These are phyloP conservation scores for Drosophila lacicola DNA, from an alignment of 2,888 invertebrate genomes.

Conservation along the genomic window DNA sequence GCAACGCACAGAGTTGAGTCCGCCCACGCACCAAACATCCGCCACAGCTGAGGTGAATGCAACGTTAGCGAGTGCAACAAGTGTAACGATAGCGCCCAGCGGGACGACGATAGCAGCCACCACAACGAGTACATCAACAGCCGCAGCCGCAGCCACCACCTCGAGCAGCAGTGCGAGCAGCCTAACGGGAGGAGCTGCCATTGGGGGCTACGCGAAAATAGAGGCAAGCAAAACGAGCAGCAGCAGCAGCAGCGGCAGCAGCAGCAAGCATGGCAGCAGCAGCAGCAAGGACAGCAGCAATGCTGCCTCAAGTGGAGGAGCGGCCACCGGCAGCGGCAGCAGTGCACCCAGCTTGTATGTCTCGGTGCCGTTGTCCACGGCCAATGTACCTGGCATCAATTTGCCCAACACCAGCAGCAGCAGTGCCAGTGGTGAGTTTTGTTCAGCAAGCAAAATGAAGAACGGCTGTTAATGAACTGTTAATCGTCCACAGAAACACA, in stretches of 20 bases:
- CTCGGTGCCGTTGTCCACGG: constrained; percentile 87
- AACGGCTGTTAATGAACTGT: not conserved
- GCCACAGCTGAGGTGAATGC: constrained; percentile 75
- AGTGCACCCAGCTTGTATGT: constrained; percentile 87
- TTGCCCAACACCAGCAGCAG: constrained; percentile 72
- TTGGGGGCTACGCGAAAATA: constrained; percentile 48
- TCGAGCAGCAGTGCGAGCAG: constrained; percentile 46
- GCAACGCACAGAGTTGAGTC: constrained; percentile 85
- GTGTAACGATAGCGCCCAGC: constrained; percentile 59
- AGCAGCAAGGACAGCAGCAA: constrained; percentile 49
- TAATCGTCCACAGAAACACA: constrained; percentile 43
- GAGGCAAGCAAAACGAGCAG: constrained; percentile 56
- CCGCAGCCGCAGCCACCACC: constrained; percentile 32
- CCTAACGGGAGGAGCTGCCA: constrained; percentile 16
- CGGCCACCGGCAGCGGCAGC: constrained; percentile 34
- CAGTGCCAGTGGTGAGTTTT: constrained; percentile 50
- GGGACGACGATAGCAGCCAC: constrained; percentile 62
- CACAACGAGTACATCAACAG: constrained; percentile 28
- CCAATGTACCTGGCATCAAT: constrained; percentile 85
- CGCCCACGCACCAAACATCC: constrained; percentile 82
- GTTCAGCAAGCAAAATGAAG: not conserved
- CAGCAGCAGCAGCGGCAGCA: constrained; percentile 22
- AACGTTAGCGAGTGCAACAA: constrained; percentile 55
- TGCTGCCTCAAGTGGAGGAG: constrained; percentile 30
- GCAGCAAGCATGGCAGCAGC: constrained; percentile 47